Evolutionary conservation across 2,113 vertebrate genomes (phyloP), one percentile per base, ranked within the genome.

Genomic region (Albula glossodonta): DNA sequence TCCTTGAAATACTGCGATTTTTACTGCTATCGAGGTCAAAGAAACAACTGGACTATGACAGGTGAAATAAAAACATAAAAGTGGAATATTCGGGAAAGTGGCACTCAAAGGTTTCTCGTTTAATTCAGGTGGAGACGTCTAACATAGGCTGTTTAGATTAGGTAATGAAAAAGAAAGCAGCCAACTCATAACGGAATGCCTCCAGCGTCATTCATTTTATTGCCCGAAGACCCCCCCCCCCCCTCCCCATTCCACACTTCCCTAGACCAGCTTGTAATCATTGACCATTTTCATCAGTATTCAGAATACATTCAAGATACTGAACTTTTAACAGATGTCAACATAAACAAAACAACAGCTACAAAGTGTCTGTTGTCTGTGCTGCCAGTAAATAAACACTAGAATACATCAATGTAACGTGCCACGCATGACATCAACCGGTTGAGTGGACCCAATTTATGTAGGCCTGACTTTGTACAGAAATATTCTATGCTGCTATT

Each of bases 181-280:
- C n/a, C 48, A 51, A 12, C n/a, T 60, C 56, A 41, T 85, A 85
- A 85, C 84, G 84, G 84, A 85, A 85, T 80, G 78, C 19, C 22
- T 51, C 84, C 50, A 48, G 78, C 41, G 77, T 63, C 84, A 80
- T 2, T 50, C 53, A n/a, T 50, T 80, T 80, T 70, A 81, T 85
- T 81, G 22, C 77, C 78, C 19, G 41, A 50, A 85, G 78, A 19
- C 53, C 60, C 78, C 57, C 78, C 56, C 25, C 51, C 53, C 78
- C 78, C 56, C 31, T 25, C 53, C 78, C 78, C 78, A 60, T 41
- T 80, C 78, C 8, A 22, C 70, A 22, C 31, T 56, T 84, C 74
- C 51, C 22, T 17, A 52, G 74, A 31, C 56, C 56, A 48, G 3
- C 48, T 80, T 63, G 80, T 85, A 85, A 85, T 85, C 56, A 85